A percentile compares a stretch with the other conserved stretches of the same genome.
Conservation (phyloP, 2,888 invertebrate genomes). For the Phrixothrix hirtus region DNA sequence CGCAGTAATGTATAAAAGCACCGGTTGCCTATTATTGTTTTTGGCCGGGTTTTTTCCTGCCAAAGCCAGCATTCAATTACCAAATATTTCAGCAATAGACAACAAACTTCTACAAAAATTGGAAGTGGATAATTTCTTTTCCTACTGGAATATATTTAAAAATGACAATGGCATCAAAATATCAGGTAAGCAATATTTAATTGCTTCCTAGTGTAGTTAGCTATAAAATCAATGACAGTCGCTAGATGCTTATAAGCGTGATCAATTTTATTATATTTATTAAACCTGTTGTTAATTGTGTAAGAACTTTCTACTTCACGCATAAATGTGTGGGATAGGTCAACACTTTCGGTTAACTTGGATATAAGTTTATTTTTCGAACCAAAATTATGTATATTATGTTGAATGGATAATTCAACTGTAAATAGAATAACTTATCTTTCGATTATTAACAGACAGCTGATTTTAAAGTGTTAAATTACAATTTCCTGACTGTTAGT, state of each 20-base stretch:
- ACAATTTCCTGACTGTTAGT: constrained; percentile 33
- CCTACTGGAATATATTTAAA: constrained; percentile 60
- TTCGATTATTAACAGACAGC: constrained; percentile 32
- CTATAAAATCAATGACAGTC: too few species aligned
- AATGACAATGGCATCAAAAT: constrained; percentile 56
- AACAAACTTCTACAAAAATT: constrained; percentile 58
- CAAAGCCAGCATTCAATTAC: constrained; percentile 47
- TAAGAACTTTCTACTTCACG: constrained; percentile 23
- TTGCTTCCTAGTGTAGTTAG: too few species aligned
- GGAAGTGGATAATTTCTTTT: constrained; percentile 59
- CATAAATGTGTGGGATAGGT: constrained; percentile 27
- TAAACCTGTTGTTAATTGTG: constrained; percentile 9
- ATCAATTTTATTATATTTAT: not conserved
- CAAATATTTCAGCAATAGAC: constrained; percentile 58
- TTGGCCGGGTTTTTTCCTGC: constrained; percentile 28
- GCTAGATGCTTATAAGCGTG: not conserved
- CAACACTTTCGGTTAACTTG: constrained; percentile 16
- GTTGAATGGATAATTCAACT: constrained; percentile 13
- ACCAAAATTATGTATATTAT: constrained; percentile 8
- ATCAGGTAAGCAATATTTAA: constrained; percentile 54
- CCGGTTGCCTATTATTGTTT: constrained; percentile 25
- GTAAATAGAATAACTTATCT: constrained; percentile 19
- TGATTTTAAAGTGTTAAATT: constrained; percentile 37
- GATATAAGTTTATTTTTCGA: constrained; percentile 8
- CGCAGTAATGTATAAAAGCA: constrained; percentile 26